Base-by-base conservation (phyloP, 2,888 invertebrate genomes). In the Cenopis cana region DNA sequence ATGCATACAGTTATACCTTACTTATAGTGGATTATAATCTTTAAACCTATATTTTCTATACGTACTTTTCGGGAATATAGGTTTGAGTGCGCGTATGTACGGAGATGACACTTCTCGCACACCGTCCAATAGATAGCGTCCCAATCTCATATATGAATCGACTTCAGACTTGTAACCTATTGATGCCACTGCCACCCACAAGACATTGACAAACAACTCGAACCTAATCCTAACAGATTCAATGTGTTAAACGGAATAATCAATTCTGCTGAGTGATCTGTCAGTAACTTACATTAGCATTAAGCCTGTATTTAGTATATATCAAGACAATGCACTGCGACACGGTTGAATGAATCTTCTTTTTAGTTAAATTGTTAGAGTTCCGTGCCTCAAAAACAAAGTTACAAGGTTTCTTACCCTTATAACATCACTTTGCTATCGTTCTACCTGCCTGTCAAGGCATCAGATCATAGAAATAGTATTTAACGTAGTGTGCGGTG, bases 151-250 rank as follows among this genome's bases (percentile, higher is more conserved):
- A 57, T 57, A 56, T 41, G 17, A 46, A 56, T 33, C 29, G 46
- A 66, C 55, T 56, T 12, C 29, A 29, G 17, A 59, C n/a, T 59
- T 62, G 29, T 46, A 38, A 36, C 1, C 54, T 33, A 69, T 69
- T 69, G 49, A 64, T 57, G 69, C 24, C 69, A 41, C 11, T 50
- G 41, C 36, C 60, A 64, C 8, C 29, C 36, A 6, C 14, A 18
- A 41, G 69, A 69, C 69, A 33, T 64, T 57, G 69, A 69, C 57
- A 69, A 64, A 69, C 64, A 57, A 38, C 64, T 36, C 18, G 50
- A 20, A 29, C n/a, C 17, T 68, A 52, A 68, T 14, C 57, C 41
- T 3, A 67, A 50, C 50, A 59, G 50, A 59, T 57, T 50, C 46
- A 62, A 36, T 61, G 52, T 64, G 50, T 46, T 46, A 38, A 41